Evolutionary conservation across 2,888 invertebrate species (phyloP).

Genomic region (Stratiomys singularior): DNA sequence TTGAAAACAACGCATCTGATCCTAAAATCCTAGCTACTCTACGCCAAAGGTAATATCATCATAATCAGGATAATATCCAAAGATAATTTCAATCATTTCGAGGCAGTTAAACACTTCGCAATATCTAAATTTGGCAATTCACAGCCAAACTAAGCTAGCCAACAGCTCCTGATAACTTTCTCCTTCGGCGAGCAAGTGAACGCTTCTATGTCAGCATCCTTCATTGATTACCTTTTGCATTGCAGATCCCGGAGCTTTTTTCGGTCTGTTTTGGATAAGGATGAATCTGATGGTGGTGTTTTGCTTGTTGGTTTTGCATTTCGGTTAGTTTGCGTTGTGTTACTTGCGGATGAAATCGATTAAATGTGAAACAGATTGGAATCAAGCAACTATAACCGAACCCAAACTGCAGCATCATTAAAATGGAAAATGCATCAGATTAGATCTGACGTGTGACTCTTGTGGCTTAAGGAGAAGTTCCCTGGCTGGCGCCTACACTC

Average conservation of each 20-base stretch:
- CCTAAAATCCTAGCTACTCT: no score
- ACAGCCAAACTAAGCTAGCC: no score
- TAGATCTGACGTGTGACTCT: constrained; percentile 34
- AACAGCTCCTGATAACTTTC: no score
- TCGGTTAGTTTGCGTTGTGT: not conserved
- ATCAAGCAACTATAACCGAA: not conserved
- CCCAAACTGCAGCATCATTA: constrained; percentile 17
- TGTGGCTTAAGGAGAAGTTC: constrained; percentile 6
- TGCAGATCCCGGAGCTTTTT: not conserved
- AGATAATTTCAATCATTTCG: no score
- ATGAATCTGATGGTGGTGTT: not conserved
- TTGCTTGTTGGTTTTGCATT: not conserved
- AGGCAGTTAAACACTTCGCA: no score
- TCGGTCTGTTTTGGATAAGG: not conserved
- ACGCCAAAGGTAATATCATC: no score
- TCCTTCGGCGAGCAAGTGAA: no score
- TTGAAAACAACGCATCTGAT: no score
- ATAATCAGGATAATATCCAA: no score
- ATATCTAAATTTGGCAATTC: no score
- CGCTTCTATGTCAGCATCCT: not conserved
- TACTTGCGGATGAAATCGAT: constrained; percentile 1
- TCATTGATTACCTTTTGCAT: not conserved
- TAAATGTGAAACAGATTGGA: constrained; percentile 38
- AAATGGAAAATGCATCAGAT: constrained; percentile 39
- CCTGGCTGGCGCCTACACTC: constrained; percentile 30